Evolutionary conservation across 2,797 vertebrate species (phyloP).

Genomic region (Periparus ater): DNA sequence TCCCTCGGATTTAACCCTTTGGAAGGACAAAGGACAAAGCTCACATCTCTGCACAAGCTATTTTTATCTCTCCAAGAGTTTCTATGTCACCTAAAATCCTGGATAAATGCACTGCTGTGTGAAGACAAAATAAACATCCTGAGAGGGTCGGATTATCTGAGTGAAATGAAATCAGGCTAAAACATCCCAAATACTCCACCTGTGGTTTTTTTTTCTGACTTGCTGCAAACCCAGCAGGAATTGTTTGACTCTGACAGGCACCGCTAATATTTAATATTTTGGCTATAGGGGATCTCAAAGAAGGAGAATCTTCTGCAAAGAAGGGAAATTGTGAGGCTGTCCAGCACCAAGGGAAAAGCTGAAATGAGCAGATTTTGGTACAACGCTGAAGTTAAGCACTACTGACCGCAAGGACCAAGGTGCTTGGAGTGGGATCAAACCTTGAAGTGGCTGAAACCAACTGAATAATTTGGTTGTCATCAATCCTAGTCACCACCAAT

Average conservation of each 20-base stretch:
- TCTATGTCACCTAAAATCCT: not conserved
- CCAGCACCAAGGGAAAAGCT: not conserved
- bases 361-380: not conserved
- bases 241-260: not conserved
- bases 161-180: not conserved
- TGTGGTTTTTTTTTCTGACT: not conserved
- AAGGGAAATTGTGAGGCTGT: not conserved
- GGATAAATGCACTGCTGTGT: not conserved
- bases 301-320: not conserved
- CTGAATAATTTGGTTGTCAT: not conserved
- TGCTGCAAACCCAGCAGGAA: not conserved
- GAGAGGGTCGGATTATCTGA: not conserved
- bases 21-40: constrained; percentile 48
- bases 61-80: not conserved
- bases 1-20: constrained; percentile 70
- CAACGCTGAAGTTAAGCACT: not conserved
- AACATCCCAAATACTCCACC: not conserved
- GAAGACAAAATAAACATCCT: not conserved
- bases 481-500: not conserved
- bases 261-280: accelerated
- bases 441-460: not conserved
- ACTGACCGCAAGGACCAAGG: not conserved
- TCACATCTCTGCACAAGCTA: not conserved
- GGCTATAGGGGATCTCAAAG: not conserved
- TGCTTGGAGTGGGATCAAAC: not conserved